Evolutionary conservation across 2,113 vertebrate species (phyloP).

Genomic region (Apus apus): DNA sequence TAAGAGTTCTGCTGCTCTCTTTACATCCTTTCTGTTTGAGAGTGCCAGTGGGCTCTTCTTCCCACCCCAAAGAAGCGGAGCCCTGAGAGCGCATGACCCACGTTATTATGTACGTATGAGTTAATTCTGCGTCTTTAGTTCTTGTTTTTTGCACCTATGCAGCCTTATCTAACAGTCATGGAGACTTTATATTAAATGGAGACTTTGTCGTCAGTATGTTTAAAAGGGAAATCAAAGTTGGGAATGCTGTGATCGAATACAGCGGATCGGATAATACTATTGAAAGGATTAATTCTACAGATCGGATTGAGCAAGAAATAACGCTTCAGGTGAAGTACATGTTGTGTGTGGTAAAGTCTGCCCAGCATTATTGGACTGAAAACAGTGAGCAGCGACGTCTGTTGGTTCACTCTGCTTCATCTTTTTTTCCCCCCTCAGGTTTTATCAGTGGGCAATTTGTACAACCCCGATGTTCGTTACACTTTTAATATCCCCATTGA

Average conservation of each 20-base stretch:
- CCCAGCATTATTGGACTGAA: neutral
- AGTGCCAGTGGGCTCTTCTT: neutral
- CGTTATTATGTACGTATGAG: slow-evolving; percentile 30
- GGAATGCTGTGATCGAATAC: slow-evolving; percentile 93
- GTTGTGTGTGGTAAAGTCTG: neutral
- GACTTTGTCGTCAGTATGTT: slow-evolving; percentile 99
- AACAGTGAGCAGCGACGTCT: neutral
- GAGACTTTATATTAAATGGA: slow-evolving; percentile 96
- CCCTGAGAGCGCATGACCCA: neutral
- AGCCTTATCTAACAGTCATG: slow-evolving; percentile 93
- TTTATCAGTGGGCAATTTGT: slow-evolving; percentile 94
- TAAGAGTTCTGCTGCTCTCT: slow-evolving; percentile 14
- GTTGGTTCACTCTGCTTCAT: neutral
- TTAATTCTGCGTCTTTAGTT: slow-evolving; percentile 58
- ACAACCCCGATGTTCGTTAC: slow-evolving; percentile 94
- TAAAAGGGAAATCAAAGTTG: slow-evolving; percentile 97
- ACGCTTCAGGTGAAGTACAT: slow-evolving; percentile 86
- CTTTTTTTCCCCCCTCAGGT: slow-evolving; percentile 76
- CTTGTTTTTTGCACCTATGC: slow-evolving; percentile 64
- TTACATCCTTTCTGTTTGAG: neutral
- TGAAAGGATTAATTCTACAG: slow-evolving; percentile 96
- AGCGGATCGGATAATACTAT: slow-evolving; percentile 91
- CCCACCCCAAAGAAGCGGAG: neutral
- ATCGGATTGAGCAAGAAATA: slow-evolving; percentile 93
- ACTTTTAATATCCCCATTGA: slow-evolving; percentile 97